Conservation (phyloP, 92 coral and sea anemone genomes). For the Epizoanthus rinbou region DNA sequence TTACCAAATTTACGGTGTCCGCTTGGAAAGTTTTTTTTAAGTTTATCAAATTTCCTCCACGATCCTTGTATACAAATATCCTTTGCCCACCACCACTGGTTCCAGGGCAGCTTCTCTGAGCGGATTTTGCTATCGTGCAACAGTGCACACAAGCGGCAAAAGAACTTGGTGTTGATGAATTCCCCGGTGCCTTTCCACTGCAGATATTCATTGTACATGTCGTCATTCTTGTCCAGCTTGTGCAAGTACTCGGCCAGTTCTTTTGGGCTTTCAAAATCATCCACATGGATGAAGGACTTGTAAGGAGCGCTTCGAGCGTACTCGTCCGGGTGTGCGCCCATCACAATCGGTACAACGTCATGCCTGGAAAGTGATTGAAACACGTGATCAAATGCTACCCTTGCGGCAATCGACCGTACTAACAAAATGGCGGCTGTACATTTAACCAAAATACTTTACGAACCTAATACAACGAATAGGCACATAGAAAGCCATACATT, state of each 20-base stretch:
- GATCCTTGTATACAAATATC: conserved; percentile 21
- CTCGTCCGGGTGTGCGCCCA: conserved; percentile 41
- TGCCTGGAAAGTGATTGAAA: background rate
- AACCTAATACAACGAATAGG: too few relatives aligned
- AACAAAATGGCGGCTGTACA: too few relatives aligned
- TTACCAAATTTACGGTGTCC: too few relatives aligned
- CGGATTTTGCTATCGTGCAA: conserved; percentile 14
- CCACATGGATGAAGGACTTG: conserved; percentile 28
- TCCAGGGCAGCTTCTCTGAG: background rate
- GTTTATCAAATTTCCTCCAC: conserved; percentile 12
- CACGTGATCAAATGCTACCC: background rate
- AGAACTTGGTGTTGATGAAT: conserved; percentile 26
- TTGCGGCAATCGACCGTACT: too few relatives aligned
- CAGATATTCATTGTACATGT: conserved; percentile 23
- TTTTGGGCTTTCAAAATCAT: conserved; percentile 26
- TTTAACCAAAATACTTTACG: too few relatives aligned
- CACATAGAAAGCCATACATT: too few relatives aligned
- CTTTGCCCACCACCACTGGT: conserved; percentile 25
- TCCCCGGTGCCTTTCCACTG: conserved; percentile 37
- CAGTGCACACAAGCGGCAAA: conserved; percentile 33
- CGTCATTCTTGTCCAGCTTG: conserved; percentile 10
- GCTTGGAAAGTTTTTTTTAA: too few relatives aligned
- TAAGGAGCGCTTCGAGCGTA: conserved; percentile 11
- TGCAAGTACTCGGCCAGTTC: conserved; percentile 34
- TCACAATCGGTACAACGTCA: conserved; percentile 31